These are phyloP conservation scores for Drosophila picticornis DNA, from an alignment of 2,888 invertebrate genomes.

Conservation along the genomic window DNA sequence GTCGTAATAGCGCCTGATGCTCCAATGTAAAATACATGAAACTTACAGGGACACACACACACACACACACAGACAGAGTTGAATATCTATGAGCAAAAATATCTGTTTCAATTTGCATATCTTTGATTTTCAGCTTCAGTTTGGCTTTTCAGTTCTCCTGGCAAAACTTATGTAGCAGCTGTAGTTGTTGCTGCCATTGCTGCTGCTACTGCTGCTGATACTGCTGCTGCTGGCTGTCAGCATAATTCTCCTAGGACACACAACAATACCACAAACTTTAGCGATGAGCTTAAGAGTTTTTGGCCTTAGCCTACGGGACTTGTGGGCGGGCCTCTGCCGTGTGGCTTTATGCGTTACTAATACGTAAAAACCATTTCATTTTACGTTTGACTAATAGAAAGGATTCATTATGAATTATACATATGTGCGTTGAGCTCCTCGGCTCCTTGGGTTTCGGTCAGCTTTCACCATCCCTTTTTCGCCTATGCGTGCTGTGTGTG, in stretches of 20 bases:
- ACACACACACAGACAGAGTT: conserved; percentile 9
- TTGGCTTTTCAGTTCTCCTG: conserved; percentile 28
- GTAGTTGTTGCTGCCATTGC: conserved; percentile 32
- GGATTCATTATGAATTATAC: conserved; percentile 81
- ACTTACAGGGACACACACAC: conserved; percentile 16
- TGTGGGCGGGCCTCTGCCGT: conserved; percentile 17
- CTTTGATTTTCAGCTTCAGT: conserved; percentile 72
- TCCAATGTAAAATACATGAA: conserved; percentile 71
- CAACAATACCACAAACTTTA: conserved; percentile 66
- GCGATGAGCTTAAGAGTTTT: conserved; percentile 65
- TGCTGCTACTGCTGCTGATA: conserved; percentile 9
- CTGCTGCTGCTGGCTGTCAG: conserved; percentile 48
- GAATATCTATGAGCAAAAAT: conserved; percentile 54
- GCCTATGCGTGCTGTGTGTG: conserved; percentile 53
- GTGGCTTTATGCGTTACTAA: conserved; percentile 72
- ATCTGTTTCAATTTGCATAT: conserved; percentile 82
- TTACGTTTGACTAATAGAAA: conserved; percentile 81
- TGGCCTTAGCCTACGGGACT: conserved; percentile 35
- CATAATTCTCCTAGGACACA: conserved; percentile 65
- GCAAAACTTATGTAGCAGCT: conserved; percentile 39
- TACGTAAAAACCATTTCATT: conserved; percentile 75
- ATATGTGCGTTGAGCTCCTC: conserved; percentile 42
- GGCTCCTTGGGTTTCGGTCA: conserved; percentile 15
- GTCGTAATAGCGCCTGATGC: conserved; percentile 70
- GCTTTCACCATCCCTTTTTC: conserved; percentile 17